Percentiles rank a stretch among this genome's conserved stretches.
Conservation (phyloP, 1,140 invertebrate species). For the Orussus abietinus region DNA sequence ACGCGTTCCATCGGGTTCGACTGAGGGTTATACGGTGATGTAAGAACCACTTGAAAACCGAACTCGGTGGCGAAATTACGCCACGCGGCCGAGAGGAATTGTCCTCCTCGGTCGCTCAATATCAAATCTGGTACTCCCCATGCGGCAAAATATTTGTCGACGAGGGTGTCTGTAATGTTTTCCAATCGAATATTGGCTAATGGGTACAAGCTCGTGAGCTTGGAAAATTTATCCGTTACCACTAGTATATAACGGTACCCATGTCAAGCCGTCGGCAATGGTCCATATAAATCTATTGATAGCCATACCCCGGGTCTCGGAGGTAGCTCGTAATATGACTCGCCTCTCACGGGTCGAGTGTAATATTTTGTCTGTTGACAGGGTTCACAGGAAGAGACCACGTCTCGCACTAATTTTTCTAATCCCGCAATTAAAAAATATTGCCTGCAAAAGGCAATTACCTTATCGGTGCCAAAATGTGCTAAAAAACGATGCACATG, state of each 20-base stretch:
- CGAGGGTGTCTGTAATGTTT: not conserved
- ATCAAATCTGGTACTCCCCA: conserved; percentile 6
- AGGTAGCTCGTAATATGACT: conserved; percentile 4
- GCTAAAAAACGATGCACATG: conserved; percentile 8
- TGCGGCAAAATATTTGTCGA: conserved; percentile 5
- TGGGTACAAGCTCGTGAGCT: conserved; percentile 6
- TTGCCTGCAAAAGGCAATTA: not conserved
- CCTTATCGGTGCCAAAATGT: conserved; percentile 11
- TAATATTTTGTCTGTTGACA: conserved; percentile 10
- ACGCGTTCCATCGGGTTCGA: conserved; percentile 11
- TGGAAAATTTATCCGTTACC: conserved; percentile 11
- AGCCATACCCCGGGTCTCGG: conserved; percentile 2
- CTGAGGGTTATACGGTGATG: conserved; percentile 10
- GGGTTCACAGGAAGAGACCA: conserved; percentile 1
- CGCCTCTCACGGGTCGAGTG: not conserved
- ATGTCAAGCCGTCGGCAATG: conserved; percentile 2
- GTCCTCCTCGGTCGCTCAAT: conserved; percentile 6
- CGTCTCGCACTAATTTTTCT: not conserved
- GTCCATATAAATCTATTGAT: conserved; percentile 6
- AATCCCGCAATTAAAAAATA: conserved; percentile 3
- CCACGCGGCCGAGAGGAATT: conserved; percentile 4
- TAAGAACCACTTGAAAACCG: not conserved
- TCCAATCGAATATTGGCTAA: not conserved
- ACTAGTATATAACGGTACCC: conserved; percentile 9
- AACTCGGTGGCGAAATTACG: not conserved